Conservation (phyloP, 2,888 invertebrate genomes). For the Drosophila greeni region DNA sequence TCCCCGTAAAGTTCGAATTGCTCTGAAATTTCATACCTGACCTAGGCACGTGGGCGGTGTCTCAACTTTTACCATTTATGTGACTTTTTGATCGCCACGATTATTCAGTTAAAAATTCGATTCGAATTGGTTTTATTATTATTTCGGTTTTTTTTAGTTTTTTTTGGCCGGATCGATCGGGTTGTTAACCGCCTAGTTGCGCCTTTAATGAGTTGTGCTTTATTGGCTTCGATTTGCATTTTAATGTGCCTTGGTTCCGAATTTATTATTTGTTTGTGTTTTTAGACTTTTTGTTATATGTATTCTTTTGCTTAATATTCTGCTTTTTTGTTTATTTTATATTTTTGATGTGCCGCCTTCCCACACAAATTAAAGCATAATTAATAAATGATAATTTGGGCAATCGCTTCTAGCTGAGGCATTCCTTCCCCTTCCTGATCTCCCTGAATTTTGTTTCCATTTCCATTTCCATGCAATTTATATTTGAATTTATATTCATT, state of each 20-base stretch:
- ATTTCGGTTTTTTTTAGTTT: neutral
- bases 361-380: slow-evolving; percentile 71
- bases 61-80: slow-evolving; percentile 17
- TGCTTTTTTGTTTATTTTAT: slow-evolving; percentile 19
- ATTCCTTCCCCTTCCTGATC: slow-evolving; percentile 3
- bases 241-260: slow-evolving; percentile 43
- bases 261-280: slow-evolving; percentile 61
- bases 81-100: slow-evolving; percentile 4
- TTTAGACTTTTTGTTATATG: slow-evolving; percentile 4
- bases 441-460: slow-evolving; percentile 49
- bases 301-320: neutral
- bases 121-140: slow-evolving; percentile 19
- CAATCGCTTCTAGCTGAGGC: slow-evolving; percentile 10
- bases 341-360: slow-evolving; percentile 57
- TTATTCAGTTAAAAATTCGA: slow-evolving; percentile 13
- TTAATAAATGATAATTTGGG: slow-evolving; percentile 65
- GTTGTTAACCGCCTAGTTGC: slow-evolving; percentile 59
- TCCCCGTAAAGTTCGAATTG: neutral
- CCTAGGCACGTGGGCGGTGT: slow-evolving; percentile 9
- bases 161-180: slow-evolving; percentile 6
- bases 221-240: slow-evolving; percentile 68
- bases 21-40: too few relatives aligned
- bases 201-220: slow-evolving; percentile 70
- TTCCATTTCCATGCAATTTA: slow-evolving; percentile 63
- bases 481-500: slow-evolving; percentile 63